These are phyloP conservation scores for Tryphoninae sp. DNA, from an alignment of 2,888 invertebrate species.

Conservation along the genomic window DNA sequence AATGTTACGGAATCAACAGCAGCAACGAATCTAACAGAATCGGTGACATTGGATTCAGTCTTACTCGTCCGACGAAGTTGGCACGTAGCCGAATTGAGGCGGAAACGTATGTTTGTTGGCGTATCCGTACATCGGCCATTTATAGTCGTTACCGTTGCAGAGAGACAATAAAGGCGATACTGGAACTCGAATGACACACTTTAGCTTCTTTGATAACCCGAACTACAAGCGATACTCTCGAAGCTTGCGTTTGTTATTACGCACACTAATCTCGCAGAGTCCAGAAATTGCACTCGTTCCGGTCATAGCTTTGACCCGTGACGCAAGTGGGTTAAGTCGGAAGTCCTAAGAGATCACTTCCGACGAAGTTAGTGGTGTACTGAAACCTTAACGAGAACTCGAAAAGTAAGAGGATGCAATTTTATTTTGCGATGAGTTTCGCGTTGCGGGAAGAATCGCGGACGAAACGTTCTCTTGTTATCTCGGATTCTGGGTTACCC, in stretches of 20 bases:
- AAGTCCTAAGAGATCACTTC: background rate
- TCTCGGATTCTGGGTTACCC: slow-evolving; percentile 37
- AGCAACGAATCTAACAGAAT: background rate
- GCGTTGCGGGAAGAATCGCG: background rate
- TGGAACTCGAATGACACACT: too few species aligned
- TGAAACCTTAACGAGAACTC: background rate
- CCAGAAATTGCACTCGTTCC: background rate
- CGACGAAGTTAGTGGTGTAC: background rate
- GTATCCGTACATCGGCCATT: too few species aligned
- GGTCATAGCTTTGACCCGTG: background rate
- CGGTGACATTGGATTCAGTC: background rate
- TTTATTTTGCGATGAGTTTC: slow-evolving; percentile 21
- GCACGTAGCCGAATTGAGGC: too few species aligned
- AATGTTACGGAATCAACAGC: background rate
- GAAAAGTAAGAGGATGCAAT: slow-evolving; percentile 11
- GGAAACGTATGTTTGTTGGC: too few species aligned
- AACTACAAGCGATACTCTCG: background rate
- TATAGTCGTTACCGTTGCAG: too few species aligned
- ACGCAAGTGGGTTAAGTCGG: background rate
- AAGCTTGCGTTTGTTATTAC: background rate
- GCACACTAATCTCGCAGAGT: background rate
- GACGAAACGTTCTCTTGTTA: background rate
- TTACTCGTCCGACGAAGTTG: background rate
- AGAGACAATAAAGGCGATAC: too few species aligned
- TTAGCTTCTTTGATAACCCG: background rate